phyloP scores from a whole-genome alignment of 2,888 invertebrate genomes.

The Dendrolimus pini region DNA sequence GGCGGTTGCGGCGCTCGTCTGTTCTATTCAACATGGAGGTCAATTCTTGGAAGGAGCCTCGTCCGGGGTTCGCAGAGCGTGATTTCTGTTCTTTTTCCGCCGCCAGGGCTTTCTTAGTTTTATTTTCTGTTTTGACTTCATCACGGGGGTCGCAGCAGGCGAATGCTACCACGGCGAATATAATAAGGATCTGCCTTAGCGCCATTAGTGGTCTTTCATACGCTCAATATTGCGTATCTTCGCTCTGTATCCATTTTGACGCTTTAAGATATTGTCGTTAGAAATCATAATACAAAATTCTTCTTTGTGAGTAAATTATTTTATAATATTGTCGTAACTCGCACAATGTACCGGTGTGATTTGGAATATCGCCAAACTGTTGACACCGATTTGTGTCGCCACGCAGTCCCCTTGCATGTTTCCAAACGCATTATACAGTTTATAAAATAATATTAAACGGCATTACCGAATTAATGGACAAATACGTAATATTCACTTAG shows the following conservation, averaged over 20 bases:
- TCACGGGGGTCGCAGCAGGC: slow-evolving; percentile 38
- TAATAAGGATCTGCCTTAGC: slow-evolving; percentile 41
- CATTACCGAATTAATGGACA: not conserved
- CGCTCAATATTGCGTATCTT: not conserved
- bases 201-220: slow-evolving; percentile 54
- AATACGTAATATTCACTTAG: not conserved
- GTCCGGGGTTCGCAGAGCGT: slow-evolving; percentile 45
- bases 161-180: slow-evolving; percentile 43
- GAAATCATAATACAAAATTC: slow-evolving; percentile 13
- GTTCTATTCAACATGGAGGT: slow-evolving; percentile 48
- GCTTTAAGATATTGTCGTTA: not conserved
- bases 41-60: slow-evolving; percentile 50
- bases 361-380: slow-evolving; percentile 1
- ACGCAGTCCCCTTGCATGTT: slow-evolving; percentile 11
- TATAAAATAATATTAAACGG: not conserved
- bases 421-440: not conserved
- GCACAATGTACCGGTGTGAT: slow-evolving; percentile 1
- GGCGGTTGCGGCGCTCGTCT: slow-evolving; percentile 28
- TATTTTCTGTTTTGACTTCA: slow-evolving; percentile 57
- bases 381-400: not conserved
- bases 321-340: not conserved
- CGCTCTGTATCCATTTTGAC: not conserved
- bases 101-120: slow-evolving; percentile 63
- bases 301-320: slow-evolving; percentile 15
- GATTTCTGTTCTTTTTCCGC: slow-evolving; percentile 55